Evolutionary conservation across 1,140 invertebrate genomes (phyloP).

Genomic region (Microplitis demolitor): DNA sequence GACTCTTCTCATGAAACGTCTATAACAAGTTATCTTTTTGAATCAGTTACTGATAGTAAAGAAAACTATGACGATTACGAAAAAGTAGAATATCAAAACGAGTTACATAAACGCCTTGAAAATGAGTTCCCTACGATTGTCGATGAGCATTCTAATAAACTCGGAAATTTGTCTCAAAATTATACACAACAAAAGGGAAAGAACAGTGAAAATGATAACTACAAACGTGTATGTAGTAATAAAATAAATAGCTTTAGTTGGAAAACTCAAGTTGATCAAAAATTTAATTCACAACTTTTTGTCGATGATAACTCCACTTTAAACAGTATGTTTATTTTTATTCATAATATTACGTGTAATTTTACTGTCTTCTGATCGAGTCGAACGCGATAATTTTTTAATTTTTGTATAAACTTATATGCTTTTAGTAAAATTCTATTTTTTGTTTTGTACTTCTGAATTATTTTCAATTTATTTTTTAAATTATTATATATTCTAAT

Average conservation of each 20-base stretch:
- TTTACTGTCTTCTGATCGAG: background rate
- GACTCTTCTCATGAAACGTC: conserved; percentile 54
- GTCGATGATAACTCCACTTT: background rate
- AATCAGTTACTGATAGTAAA: conserved; percentile 19
- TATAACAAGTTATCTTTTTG: conserved; percentile 44
- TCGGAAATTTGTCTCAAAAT: no score
- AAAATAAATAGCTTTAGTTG: conserved; percentile 18
- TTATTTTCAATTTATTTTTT: background rate
- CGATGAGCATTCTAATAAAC: background rate
- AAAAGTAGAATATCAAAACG: background rate
- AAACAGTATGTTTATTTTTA: conserved; percentile 10
- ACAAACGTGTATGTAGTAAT: background rate
- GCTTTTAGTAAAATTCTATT: background rate
- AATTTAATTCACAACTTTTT: background rate
- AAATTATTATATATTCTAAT: conserved; percentile 29
- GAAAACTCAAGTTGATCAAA: conserved; percentile 6
- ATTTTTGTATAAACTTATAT: background rate
- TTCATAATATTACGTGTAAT: background rate
- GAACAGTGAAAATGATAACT: background rate
- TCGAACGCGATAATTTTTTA: background rate
- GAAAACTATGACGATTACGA: background rate
- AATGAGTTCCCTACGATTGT: background rate
- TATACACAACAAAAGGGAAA: background rate
- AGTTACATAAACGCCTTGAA: background rate
- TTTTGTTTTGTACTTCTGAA: background rate